Evolutionary conservation across 2,888 invertebrate species (phyloP).

Genomic region (Poecilus cupreus): DNA sequence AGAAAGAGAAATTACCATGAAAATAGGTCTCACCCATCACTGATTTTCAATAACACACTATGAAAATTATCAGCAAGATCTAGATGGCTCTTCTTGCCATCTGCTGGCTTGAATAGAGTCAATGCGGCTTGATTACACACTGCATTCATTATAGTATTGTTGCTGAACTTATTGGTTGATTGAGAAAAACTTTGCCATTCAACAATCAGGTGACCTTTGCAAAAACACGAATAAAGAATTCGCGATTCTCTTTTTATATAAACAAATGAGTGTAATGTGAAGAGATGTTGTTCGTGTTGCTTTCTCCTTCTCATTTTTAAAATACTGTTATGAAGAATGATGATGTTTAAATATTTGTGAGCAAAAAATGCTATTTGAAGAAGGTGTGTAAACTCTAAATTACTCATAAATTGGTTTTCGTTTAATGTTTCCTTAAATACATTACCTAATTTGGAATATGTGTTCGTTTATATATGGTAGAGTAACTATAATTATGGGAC

Average conservation of each 20-base stretch:
- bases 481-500: too few species aligned
- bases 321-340: constrained; percentile 23
- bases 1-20: constrained; percentile 18
- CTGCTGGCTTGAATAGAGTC: neutral
- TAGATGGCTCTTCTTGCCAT: neutral
- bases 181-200: neutral
- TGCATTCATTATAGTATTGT: too few species aligned
- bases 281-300: neutral
- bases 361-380: neutral
- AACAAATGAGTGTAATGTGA: neutral
- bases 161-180: neutral
- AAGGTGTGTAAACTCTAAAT: neutral
- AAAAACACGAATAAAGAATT: neutral
- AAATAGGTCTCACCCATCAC: constrained; percentile 33
- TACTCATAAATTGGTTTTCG: neutral
- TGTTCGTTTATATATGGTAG: neutral
- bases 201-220: constrained; percentile 10
- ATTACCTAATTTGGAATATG: neutral
- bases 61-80: constrained; percentile 25
- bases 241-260: neutral
- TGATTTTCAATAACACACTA: constrained; percentile 27
- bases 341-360: neutral
- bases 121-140: too few species aligned
- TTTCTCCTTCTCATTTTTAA: constrained; percentile 33
- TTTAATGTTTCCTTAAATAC: neutral